Evolutionary conservation across 53 echinoderm and acorn worm genomes (phyloP), one percentile per base, ranked within the genome.

Genomic region (Holothuria leucospilota): DNA sequence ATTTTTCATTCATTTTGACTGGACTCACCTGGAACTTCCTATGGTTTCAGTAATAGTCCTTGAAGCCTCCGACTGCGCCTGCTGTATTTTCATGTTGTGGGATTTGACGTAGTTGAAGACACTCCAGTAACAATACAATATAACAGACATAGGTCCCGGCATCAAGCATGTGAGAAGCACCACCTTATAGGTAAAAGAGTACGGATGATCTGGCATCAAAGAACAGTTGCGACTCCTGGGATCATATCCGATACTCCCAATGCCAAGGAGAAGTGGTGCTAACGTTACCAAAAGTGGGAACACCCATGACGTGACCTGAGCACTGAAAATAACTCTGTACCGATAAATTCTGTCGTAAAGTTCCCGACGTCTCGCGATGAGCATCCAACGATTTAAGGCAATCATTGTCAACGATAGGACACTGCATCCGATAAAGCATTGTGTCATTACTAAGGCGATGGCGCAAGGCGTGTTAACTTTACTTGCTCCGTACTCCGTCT

Each of bases 11-110:
- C 4, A 40, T 40, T 46, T 46, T 56, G 18, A 16, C 16, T 2
- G 8, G 16, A 56, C 56, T 56, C 8, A 56, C 56, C 56, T 56
- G 1, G 56, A 56, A 16, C 5, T 56, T 18, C 56, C 56, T 16
- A 56, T 56, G 15, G 52, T 78, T 20, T 78, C 78, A 14, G 51
- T 78, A 51, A 78, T 78, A 10, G 78, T 78, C 18, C 53, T 28
- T 1, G 78, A 78, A 5, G 34, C 72, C 40, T 71, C 72, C 18
- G 39, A 40, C 18, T 24, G 28, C 6, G 56, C 8, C 56, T 56
- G 56, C 18, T 56, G 56, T 15, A 56, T 56, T 56, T 56, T 56
- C 15, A 16, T 56, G 56, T 56, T 56, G 56, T 56, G 56, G 8
- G 56, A 68, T 68, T 13, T 68, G 28, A 34, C 15, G 20, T 67